A percentile compares a stretch with the other conserved stretches of the same genome.
These are phyloP conservation scores for Gastrophryne carolinensis DNA, from an alignment of 2,797 vertebrate genomes.

Conservation along the genomic window DNA sequence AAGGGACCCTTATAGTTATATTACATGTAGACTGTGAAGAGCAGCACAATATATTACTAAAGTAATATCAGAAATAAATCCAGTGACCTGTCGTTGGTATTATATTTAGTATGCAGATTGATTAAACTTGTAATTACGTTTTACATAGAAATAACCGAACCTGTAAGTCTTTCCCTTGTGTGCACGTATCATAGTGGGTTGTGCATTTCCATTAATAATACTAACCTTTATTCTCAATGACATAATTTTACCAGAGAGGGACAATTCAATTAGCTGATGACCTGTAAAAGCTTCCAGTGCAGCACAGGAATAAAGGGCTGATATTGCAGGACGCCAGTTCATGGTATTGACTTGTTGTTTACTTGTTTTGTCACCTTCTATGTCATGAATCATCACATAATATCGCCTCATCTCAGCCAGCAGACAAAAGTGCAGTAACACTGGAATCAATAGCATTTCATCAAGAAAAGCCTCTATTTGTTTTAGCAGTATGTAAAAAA, in stretches of 20 bases:
- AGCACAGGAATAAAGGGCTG: neutral
- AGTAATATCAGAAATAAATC: neutral
- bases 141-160: neutral
- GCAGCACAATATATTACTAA: neutral
- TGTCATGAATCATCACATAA: neutral
- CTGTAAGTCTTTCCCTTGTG: neutral
- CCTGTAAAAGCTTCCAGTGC: neutral
- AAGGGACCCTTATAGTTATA: too few species aligned
- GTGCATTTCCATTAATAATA: neutral
- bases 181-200: neutral
- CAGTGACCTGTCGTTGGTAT: neutral
- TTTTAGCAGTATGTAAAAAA: too few species aligned
- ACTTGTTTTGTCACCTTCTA: neutral
- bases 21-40: too few species aligned
- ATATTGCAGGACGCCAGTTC: neutral
- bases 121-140: neutral
- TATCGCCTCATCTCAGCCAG: too few species aligned
- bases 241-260: neutral
- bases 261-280: neutral
- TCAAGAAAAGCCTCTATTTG: too few species aligned
- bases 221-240: neutral
- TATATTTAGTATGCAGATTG: neutral
- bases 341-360: neutral
- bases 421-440: too few species aligned
- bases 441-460: neutral